phyloP scores from a whole-genome alignment of 1,140 invertebrate genomes.

The Tetraneura akinire region DNA sequence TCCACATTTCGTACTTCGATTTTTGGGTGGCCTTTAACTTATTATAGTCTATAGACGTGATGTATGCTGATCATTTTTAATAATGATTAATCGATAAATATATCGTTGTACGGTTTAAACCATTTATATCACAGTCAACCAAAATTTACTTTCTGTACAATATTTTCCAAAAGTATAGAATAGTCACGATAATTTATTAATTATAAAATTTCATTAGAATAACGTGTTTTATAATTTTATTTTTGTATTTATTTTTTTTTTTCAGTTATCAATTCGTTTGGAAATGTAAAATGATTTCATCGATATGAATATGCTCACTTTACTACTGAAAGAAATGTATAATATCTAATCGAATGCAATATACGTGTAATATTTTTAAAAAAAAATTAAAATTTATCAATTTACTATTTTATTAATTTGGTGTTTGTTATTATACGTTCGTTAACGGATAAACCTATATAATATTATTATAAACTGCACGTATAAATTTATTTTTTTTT shows the following conservation, averaged over 20 bases:
- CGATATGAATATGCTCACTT: background rate
- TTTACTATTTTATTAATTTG: conserved; percentile 12
- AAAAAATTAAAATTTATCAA: background rate
- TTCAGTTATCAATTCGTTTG: background rate
- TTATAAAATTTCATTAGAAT: background rate
- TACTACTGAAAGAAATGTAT: background rate
- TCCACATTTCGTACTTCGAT: too few relatives aligned
- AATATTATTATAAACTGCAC: conserved; percentile 5
- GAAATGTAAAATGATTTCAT: conserved; percentile 8
- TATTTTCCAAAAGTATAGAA: background rate
- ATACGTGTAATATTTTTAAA: too few relatives aligned
- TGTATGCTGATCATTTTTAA: too few relatives aligned
- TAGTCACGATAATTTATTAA: too few relatives aligned
- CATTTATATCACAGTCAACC: background rate
- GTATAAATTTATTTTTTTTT: too few relatives aligned
- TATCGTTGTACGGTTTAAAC: too few relatives aligned
- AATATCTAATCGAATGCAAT: background rate
- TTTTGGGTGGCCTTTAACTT: too few relatives aligned
- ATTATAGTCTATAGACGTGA: background rate
- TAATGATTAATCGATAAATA: too few relatives aligned
- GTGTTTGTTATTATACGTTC: conserved; percentile 13
- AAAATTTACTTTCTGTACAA: too few relatives aligned
- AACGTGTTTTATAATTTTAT: background rate
- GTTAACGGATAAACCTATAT: background rate
- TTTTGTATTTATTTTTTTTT: background rate